phyloP scores from a whole-genome alignment of 2,797 vertebrate species.

The Eospalax fontanierii region DNA sequence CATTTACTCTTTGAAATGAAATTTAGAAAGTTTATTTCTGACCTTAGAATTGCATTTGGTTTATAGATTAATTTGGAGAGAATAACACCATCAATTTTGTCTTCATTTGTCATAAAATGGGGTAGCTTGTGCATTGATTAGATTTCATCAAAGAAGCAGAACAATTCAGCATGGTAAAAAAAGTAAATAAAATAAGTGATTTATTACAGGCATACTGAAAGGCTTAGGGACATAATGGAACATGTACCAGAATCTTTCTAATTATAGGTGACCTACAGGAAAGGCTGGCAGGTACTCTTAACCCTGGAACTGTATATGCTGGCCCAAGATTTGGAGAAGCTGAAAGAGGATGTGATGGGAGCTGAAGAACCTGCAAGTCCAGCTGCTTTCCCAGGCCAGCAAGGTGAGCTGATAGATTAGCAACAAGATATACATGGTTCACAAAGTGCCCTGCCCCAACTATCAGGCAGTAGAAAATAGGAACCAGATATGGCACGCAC shows the following conservation, averaged over 20 bases:
- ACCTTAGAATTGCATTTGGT: slow-evolving; percentile 6
- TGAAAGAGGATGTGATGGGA: neutral
- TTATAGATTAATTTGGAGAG: neutral
- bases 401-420: neutral
- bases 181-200: neutral
- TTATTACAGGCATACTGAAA: neutral
- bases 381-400: neutral
- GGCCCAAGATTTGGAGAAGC: slow-evolving; percentile 2
- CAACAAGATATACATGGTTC: neutral
- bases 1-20: slow-evolving; percentile 24
- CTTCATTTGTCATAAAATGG: neutral
- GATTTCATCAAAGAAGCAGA: neutral
- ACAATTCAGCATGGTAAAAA: neutral
- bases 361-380: neutral
- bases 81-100: neutral
- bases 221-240: neutral
- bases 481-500: neutral
- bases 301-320: neutral
- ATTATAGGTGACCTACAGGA: neutral
- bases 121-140: neutral
- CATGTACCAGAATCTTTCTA: neutral
- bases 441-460: neutral
- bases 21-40: neutral
- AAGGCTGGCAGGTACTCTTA: neutral
- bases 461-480: neutral